phyloP scores from a whole-genome alignment of 2,888 invertebrate species.

The Thyatira batis region DNA sequence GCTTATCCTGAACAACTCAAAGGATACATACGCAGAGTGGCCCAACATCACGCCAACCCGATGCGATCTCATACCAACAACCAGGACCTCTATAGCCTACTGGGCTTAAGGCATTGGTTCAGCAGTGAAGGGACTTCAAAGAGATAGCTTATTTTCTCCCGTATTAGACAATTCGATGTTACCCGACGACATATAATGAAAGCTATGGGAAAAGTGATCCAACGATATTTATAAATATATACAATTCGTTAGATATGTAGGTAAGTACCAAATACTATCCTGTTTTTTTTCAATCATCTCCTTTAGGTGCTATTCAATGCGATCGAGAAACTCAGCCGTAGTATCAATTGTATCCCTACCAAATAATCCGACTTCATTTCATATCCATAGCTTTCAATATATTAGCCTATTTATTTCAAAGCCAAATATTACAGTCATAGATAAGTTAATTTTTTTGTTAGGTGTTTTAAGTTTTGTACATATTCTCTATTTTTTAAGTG shows the following conservation, averaged over 20 bases:
- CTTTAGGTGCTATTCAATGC: background rate
- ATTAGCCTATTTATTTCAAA: slow-evolving; percentile 81
- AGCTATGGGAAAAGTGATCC: slow-evolving; percentile 66
- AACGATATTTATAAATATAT: slow-evolving; percentile 21
- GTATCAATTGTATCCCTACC: background rate
- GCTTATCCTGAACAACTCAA: slow-evolving; percentile 55
- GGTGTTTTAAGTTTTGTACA: slow-evolving; percentile 77
- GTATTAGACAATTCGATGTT: slow-evolving; percentile 74
- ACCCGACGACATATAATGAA: slow-evolving; percentile 80
- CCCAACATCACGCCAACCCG: slow-evolving; percentile 53
- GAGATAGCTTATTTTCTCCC: slow-evolving; percentile 64
- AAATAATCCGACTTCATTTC: slow-evolving; percentile 15
- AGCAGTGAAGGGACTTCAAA: slow-evolving; percentile 74
- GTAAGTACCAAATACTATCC: background rate
- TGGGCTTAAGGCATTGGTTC: slow-evolving; percentile 77
- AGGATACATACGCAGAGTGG: slow-evolving; percentile 55
- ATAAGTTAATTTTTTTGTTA: slow-evolving; percentile 70
- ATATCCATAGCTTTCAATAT: slow-evolving; percentile 76
- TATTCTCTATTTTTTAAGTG: slow-evolving; percentile 67
- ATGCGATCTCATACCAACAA: slow-evolving; percentile 54
- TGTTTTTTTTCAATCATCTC: background rate
- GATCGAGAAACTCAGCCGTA: background rate
- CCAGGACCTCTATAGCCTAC: slow-evolving; percentile 72
- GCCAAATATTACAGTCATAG: slow-evolving; percentile 83
- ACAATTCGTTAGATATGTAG: slow-evolving; percentile 11